A percentile compares a stretch with the other conserved stretches of the same genome.
These are phyloP conservation scores for Drosophila lutescens DNA, from an alignment of 2,888 invertebrate genomes.

Conservation along the genomic window DNA sequence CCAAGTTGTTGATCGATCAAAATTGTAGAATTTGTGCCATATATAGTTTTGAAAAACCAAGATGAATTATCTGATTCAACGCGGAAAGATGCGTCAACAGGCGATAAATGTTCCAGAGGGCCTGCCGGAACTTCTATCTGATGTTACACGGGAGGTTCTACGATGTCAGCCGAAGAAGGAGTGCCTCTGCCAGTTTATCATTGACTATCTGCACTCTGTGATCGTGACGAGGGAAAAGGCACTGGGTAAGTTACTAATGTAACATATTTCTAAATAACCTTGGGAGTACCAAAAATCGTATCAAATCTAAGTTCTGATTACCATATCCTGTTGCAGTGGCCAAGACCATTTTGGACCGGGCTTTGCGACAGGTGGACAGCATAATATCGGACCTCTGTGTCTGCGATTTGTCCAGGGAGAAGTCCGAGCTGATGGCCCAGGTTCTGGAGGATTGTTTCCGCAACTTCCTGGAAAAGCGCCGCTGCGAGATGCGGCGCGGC, in stretches of 20 bases:
- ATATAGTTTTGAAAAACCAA: not conserved
- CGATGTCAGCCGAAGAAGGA: constrained; percentile 86
- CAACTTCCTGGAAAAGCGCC: constrained; percentile 75
- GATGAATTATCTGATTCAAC: constrained; percentile 82
- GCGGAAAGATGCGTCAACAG: constrained; percentile 77
- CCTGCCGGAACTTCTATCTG: constrained; percentile 88
- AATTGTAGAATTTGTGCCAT: constrained; percentile 42
- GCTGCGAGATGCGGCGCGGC: constrained; percentile 65
- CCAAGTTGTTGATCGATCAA: constrained; percentile 13
- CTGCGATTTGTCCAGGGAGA: constrained; percentile 76
- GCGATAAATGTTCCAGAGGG: constrained; percentile 87
- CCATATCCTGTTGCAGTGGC: constrained; percentile 60
- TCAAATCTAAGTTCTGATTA: too few relatives aligned
- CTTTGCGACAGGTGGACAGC: constrained; percentile 79
- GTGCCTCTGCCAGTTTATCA: constrained; percentile 88
- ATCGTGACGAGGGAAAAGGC: constrained; percentile 87
- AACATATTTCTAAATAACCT: too few relatives aligned
- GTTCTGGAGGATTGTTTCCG: constrained; percentile 81
- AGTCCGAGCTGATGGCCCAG: constrained; percentile 70
- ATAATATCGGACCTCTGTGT: constrained; percentile 77
- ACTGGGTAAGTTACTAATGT: constrained; percentile 58
- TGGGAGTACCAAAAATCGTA: too few relatives aligned
- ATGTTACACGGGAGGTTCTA: constrained; percentile 91
- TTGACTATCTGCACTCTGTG: constrained; percentile 88
- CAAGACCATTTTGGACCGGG: constrained; percentile 73